Evolutionary conservation across 2,113 vertebrate genomes (phyloP).

Genomic region (Entelurus aequoreus): DNA sequence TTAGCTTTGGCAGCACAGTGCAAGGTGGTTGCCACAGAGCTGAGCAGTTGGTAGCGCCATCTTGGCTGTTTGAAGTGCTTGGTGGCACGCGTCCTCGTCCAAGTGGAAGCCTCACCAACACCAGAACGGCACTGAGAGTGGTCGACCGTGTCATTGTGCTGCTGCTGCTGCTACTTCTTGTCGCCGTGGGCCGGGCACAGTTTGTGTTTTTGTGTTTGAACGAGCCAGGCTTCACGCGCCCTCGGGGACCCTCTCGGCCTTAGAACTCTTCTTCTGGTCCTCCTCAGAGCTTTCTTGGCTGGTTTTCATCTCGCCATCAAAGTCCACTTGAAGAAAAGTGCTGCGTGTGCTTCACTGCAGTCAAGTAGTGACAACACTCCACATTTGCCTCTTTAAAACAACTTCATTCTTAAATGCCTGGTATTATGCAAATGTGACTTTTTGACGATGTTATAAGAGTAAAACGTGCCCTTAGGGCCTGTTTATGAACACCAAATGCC

Average conservation of each 20-base stretch:
- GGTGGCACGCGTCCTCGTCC: conserved; percentile 36
- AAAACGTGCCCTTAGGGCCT: no score
- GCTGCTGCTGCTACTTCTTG: not conserved
- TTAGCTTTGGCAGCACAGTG: not conserved
- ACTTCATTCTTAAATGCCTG: not conserved
- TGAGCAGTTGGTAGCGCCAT: conserved; percentile 42
- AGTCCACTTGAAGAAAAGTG: conserved; percentile 47
- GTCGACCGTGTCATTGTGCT: conserved; percentile 18
- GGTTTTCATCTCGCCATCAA: conserved; percentile 46
- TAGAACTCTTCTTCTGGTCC: conserved; percentile 39
- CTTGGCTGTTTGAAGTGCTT: conserved; percentile 54
- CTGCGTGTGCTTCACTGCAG: conserved; percentile 18
- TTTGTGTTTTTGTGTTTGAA: conserved; percentile 21
- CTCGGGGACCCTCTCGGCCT: conserved; percentile 13
- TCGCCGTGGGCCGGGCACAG: conserved; percentile 8
- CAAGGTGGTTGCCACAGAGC: conserved; percentile 46
- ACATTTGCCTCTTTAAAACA: not conserved
- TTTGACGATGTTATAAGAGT: no score
- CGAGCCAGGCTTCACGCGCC: conserved; percentile 8
- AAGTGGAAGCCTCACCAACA: conserved; percentile 23
- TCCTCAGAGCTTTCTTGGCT: conserved; percentile 34
- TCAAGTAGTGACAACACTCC: conserved; percentile 19
- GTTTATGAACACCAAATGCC: no score
- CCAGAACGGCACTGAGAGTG: conserved; percentile 22
- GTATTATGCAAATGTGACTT: not conserved